Evolutionary conservation across 2,888 invertebrate species (phyloP).

Genomic region (Melinaea marsaeus): DNA sequence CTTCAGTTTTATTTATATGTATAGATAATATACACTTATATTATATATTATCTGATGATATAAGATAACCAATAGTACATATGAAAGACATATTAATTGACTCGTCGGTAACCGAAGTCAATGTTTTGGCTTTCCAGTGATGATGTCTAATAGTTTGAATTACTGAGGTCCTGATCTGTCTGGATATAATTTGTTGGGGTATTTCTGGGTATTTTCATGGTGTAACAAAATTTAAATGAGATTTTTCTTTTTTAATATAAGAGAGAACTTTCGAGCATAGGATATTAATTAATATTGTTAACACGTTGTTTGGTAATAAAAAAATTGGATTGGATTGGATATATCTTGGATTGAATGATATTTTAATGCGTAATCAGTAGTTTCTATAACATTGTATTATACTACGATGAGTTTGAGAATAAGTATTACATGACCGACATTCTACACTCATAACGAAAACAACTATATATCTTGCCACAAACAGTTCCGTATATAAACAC

Average conservation of each 20-base stretch:
- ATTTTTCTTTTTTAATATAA: no score
- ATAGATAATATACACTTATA: background rate
- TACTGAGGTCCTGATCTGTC: slow-evolving; percentile 32
- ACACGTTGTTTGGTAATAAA: no score
- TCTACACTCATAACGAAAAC: slow-evolving; percentile 60
- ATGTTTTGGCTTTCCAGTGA: slow-evolving; percentile 34
- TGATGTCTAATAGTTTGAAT: slow-evolving; percentile 35
- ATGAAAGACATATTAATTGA: slow-evolving; percentile 41
- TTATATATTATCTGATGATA: background rate
- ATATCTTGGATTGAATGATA: background rate
- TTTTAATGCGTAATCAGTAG: slow-evolving; percentile 19
- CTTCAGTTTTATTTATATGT: background rate
- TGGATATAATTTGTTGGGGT: slow-evolving; percentile 4
- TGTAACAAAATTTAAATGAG: background rate
- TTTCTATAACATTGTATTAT: slow-evolving; percentile 50
- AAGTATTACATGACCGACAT: slow-evolving; percentile 70
- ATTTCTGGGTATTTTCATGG: background rate
- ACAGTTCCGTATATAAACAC: slow-evolving; percentile 35
- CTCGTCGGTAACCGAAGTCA: slow-evolving; percentile 33
- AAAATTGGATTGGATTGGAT: no score
- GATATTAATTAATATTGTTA: no score
- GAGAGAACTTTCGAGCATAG: no score
- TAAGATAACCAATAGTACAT: slow-evolving; percentile 15
- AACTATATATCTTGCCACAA: slow-evolving; percentile 38
- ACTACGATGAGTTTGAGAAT: slow-evolving; percentile 55